Conservation (phyloP, 2,113 vertebrate genomes). For the Cisticola juncidis region DNA sequence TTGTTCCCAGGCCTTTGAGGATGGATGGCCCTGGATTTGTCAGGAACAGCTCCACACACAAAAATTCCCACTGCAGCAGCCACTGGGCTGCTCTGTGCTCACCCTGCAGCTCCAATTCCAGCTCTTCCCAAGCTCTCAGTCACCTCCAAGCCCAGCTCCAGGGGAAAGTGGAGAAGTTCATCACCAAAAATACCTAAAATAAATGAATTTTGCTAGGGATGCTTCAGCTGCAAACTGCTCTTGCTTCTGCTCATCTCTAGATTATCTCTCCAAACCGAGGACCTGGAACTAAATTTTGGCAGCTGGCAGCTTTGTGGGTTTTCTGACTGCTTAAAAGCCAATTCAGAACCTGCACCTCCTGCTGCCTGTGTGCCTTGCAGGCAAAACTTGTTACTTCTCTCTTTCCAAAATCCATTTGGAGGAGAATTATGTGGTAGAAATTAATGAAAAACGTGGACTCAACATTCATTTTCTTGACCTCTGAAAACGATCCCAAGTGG, state of each 20-base stretch:
- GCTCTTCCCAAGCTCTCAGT: not conserved
- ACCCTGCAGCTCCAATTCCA: not conserved
- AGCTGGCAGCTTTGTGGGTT: not conserved
- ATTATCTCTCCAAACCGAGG: not conserved
- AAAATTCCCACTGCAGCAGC: not conserved
- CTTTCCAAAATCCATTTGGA: not conserved
- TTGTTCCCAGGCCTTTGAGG: not conserved
- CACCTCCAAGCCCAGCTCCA: not conserved
- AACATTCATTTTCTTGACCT: not conserved
- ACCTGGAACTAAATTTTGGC: not conserved
- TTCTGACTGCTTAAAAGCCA: not conserved
- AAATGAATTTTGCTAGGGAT: not conserved
- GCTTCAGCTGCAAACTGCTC: not conserved
- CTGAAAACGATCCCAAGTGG: not conserved
- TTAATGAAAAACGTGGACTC: not conserved
- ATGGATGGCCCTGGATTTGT: not conserved
- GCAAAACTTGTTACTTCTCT: not conserved
- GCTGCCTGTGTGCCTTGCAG: not conserved
- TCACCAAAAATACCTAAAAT: not conserved
- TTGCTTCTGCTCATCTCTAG: not conserved
- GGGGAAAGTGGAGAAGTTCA: not conserved
- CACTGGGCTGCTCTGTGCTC: not conserved
- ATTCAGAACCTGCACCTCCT: not conserved
- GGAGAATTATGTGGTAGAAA: not conserved
- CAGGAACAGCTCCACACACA: not conserved